These are phyloP conservation scores for Drosophila aldrichi DNA, from an alignment of 2,888 invertebrate genomes.

Conservation along the genomic window DNA sequence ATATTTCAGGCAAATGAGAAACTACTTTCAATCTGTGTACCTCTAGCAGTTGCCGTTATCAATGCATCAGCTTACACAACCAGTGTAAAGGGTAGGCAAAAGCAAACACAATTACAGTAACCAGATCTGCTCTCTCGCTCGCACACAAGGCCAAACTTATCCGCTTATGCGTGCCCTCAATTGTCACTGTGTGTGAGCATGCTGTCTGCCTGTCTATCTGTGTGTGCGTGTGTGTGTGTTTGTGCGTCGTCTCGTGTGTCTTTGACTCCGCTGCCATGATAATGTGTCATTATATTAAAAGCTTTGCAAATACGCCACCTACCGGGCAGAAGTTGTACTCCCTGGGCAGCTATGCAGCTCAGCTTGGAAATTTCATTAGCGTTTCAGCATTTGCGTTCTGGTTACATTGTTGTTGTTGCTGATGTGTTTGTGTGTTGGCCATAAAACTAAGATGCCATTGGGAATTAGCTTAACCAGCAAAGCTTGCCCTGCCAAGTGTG, in stretches of 20 bases:
- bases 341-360: constrained; percentile 42
- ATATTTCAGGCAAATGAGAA: constrained; percentile 5
- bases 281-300: constrained; percentile 83
- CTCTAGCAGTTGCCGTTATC: background rate
- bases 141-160: constrained; percentile 20
- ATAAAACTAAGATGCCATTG: constrained; percentile 73
- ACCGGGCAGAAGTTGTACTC: constrained; percentile 57
- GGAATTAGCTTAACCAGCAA: constrained; percentile 57
- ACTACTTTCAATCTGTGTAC: constrained; percentile 1
- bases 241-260: constrained; percentile 33
- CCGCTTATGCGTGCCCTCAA: constrained; percentile 51
- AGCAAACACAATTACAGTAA: constrained; percentile 28
- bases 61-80: constrained; percentile 16
- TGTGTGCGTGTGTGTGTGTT: constrained; percentile 21
- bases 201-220: constrained; percentile 6
- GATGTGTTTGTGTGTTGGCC: constrained; percentile 39
- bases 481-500: constrained; percentile 20
- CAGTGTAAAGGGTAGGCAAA: constrained; percentile 15
- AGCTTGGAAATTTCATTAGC: constrained; percentile 72
- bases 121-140: constrained; percentile 3
- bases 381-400: constrained; percentile 56
- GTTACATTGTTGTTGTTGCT: constrained; percentile 11
- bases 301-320: constrained; percentile 79
- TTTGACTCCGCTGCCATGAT: constrained; percentile 71
- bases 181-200: constrained; percentile 20